Evolutionary conservation across 2,888 invertebrate genomes (phyloP).

Genomic region (Cosmia pyralina): DNA sequence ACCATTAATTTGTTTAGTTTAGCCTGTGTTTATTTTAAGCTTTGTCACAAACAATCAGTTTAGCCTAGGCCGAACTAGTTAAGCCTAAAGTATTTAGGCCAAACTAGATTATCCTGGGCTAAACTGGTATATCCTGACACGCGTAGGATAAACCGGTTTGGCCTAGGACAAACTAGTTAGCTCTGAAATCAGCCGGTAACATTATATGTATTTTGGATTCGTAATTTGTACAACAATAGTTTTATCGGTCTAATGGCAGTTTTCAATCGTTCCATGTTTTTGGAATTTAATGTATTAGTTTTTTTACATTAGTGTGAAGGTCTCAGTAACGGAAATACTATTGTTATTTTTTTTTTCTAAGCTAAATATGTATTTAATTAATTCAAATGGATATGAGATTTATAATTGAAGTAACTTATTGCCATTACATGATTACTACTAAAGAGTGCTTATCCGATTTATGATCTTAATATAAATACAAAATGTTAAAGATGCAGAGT

Average conservation of each 20-base stretch:
- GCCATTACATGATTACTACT: background rate
- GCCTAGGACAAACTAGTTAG: too few relatives aligned
- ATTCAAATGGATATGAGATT: background rate
- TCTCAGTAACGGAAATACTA: background rate
- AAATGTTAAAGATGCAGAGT: background rate
- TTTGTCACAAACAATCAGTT: too few relatives aligned
- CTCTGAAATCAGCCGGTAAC: too few relatives aligned
- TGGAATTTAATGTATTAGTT: conserved; percentile 9
- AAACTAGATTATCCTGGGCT: too few relatives aligned
- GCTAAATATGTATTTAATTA: background rate
- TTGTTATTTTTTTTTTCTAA: background rate
- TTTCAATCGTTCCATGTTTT: conserved; percentile 7
- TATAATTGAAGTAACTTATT: background rate
- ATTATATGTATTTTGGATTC: background rate
- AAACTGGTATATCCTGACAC: too few relatives aligned
- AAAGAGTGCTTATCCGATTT: background rate
- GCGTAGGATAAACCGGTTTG: too few relatives aligned
- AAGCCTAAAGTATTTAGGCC: too few relatives aligned
- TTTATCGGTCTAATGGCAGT: conserved; percentile 12
- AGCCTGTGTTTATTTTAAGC: too few relatives aligned
- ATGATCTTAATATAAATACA: background rate
- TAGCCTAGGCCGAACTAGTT: too few relatives aligned
- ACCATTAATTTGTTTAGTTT: too few relatives aligned
- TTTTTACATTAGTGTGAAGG: conserved; percentile 11
- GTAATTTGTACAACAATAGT: conserved; percentile 7